These are phyloP conservation scores for Psittacula derbiana DNA, from an alignment of 2,797 vertebrate genomes.

Conservation along the genomic window DNA sequence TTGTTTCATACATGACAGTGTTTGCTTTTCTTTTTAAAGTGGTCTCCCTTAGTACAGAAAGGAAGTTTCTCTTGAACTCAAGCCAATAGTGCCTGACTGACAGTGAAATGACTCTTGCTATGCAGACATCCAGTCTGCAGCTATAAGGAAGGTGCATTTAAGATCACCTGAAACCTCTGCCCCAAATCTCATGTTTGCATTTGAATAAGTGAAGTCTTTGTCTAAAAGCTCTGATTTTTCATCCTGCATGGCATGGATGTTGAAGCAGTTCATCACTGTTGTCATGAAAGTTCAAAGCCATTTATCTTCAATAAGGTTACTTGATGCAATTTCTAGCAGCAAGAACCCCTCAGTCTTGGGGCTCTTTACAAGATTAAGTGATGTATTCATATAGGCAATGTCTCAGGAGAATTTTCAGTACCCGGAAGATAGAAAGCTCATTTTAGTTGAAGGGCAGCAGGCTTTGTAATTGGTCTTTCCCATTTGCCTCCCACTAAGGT, in stretches of 20 bases:
- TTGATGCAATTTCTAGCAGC: constrained; percentile 51
- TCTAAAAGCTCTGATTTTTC: constrained; percentile 38
- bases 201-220: constrained; percentile 47
- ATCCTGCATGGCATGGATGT: not conserved
- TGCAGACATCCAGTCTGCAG: not conserved
- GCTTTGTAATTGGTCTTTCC: not conserved
- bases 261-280: constrained; percentile 55
- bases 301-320: constrained; percentile 52
- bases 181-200: not conserved
- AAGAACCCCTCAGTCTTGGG: constrained; percentile 12
- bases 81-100: not conserved
- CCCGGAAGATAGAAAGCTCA: not conserved
- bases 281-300: constrained; percentile 60
- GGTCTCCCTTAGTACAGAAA: not conserved
- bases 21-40: not conserved
- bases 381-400: constrained; percentile 22
- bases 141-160: not conserved
- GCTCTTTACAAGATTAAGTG: constrained; percentile 59
- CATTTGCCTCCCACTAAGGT: not conserved
- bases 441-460: not conserved
- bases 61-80: not conserved
- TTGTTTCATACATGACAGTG: not conserved
- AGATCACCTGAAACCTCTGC: not conserved
- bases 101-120: not conserved
- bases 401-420: constrained; percentile 18